Percentiles rank a stretch among this genome's conserved stretches.
phyloP scores from a whole-genome alignment of 1,140 invertebrate genomes.

The Oryzaephilus surinamensis region DNA sequence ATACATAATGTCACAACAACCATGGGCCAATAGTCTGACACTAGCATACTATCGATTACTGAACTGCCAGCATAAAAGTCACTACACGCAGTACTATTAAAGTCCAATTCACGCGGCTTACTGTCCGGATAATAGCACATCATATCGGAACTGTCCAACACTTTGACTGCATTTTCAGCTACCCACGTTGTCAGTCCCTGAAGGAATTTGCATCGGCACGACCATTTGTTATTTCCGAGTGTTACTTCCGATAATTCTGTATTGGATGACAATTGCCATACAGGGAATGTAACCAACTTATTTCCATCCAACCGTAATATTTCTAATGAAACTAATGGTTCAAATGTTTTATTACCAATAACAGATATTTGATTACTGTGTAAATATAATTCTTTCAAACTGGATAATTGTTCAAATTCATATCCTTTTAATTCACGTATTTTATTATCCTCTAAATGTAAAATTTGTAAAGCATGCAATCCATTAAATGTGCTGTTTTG shows the following conservation, averaged over 20 bases:
- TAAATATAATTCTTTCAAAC: conserved; percentile 73
- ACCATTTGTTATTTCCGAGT: conserved; percentile 75
- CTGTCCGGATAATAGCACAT: conserved; percentile 71
- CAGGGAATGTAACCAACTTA: conserved; percentile 64
- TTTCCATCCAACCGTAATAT: conserved; percentile 77
- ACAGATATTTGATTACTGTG: conserved; percentile 73
- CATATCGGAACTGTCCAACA: conserved; percentile 64
- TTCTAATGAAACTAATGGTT: conserved; percentile 65
- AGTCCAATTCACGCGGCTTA: conserved; percentile 62
- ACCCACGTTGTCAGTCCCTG: conserved; percentile 78
- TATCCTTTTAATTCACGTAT: conserved; percentile 71
- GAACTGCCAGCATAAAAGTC: conserved; percentile 74
- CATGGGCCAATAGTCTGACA: conserved; percentile 76
- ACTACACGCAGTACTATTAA: conserved; percentile 71
- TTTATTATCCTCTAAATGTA: conserved; percentile 79
- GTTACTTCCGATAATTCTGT: conserved; percentile 57
- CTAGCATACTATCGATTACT: conserved; percentile 70
- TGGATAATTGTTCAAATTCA: conserved; percentile 77
- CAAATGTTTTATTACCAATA: conserved; percentile 72
- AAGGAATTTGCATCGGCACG: conserved; percentile 80
- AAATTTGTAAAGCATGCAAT: conserved; percentile 62
- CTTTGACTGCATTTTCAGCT: conserved; percentile 66
- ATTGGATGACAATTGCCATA: conserved; percentile 72
- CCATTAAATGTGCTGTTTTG: conserved; percentile 90
- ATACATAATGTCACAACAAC: conserved; percentile 67